A percentile compares a stretch with the other conserved stretches of the same genome.
Evolutionary conservation across 1,140 invertebrate species (phyloP).

Genomic region (Proales similis): DNA sequence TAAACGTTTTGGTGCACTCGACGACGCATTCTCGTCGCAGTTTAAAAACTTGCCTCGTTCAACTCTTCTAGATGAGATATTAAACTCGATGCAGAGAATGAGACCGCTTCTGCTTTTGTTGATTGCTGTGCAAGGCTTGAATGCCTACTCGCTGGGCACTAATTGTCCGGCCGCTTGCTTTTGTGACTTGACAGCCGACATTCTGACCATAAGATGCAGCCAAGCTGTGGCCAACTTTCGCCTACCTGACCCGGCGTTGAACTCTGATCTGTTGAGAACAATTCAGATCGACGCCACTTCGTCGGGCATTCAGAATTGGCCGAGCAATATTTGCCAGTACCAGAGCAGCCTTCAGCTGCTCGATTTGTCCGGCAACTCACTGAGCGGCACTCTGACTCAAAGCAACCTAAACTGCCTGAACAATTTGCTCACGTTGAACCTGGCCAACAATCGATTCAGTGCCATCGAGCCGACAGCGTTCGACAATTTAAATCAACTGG

Average conservation of each 20-base stretch:
- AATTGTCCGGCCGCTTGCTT: constrained; percentile 16
- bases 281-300: not conserved
- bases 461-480: not conserved
- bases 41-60: too few relatives aligned
- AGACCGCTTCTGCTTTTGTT: too few relatives aligned
- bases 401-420: not conserved
- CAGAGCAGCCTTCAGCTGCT: not conserved
- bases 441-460: not conserved
- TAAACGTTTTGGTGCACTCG: too few relatives aligned
- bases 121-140: too few relatives aligned
- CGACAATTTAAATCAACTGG: not conserved
- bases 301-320: constrained; percentile 1
- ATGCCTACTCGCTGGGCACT: too few relatives aligned
- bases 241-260: not conserved
- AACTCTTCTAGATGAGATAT: too few relatives aligned
- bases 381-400: not conserved
- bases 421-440: not conserved
- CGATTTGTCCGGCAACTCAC: constrained; percentile 4
- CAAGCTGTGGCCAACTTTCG: not conserved
- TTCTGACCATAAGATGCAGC: not conserved
- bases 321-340: not conserved
- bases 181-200: not conserved
- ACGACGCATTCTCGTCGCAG: too few relatives aligned
- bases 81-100: too few relatives aligned
- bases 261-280: not conserved